Percentiles rank a stretch among this genome's conserved stretches.
Evolutionary conservation across 2,888 invertebrate species (phyloP).

Genomic region (Chrysotoxum bicinctum): DNA sequence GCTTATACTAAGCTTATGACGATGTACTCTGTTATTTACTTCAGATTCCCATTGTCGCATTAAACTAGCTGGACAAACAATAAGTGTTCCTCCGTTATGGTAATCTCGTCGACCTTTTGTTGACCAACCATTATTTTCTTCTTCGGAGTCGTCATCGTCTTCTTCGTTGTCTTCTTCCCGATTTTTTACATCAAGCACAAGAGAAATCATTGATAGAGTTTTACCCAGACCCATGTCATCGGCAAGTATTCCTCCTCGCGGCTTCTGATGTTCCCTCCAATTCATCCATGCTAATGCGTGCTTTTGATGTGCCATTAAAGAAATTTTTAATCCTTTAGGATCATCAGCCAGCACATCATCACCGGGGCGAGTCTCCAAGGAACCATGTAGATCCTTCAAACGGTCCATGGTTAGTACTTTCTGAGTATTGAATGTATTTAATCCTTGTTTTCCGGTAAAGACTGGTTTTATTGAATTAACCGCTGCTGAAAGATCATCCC

Average conservation of each 20-base stretch:
- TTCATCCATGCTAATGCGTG: slow-evolving; percentile 93
- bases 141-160: slow-evolving; percentile 73
- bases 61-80: slow-evolving; percentile 95
- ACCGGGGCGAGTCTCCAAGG: slow-evolving; percentile 86
- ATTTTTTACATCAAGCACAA: slow-evolving; percentile 85
- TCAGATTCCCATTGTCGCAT: slow-evolving; percentile 95
- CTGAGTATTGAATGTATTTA: slow-evolving; percentile 87
- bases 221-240: slow-evolving; percentile 84
- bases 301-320: slow-evolving; percentile 91
- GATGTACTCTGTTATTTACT: slow-evolving; percentile 85
- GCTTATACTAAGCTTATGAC: slow-evolving; percentile 85
- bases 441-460: slow-evolving; percentile 82
- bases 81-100: slow-evolving; percentile 88
- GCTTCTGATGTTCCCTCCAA: slow-evolving; percentile 94
- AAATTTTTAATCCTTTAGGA: slow-evolving; percentile 85
- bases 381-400: slow-evolving; percentile 87
- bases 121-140: slow-evolving; percentile 75
- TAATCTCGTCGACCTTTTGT: slow-evolving; percentile 78
- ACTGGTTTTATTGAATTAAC: slow-evolving; percentile 79
- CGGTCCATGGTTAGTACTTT: slow-evolving; percentile 88
- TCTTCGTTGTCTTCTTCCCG: slow-evolving; percentile 77
- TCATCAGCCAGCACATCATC: slow-evolving; percentile 84
- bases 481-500: slow-evolving; percentile 79
- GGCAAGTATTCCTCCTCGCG: slow-evolving; percentile 93
- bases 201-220: slow-evolving; percentile 91